Evolutionary conservation across 2,113 vertebrate genomes (phyloP).

Genomic region (Vicugna pacos): DNA sequence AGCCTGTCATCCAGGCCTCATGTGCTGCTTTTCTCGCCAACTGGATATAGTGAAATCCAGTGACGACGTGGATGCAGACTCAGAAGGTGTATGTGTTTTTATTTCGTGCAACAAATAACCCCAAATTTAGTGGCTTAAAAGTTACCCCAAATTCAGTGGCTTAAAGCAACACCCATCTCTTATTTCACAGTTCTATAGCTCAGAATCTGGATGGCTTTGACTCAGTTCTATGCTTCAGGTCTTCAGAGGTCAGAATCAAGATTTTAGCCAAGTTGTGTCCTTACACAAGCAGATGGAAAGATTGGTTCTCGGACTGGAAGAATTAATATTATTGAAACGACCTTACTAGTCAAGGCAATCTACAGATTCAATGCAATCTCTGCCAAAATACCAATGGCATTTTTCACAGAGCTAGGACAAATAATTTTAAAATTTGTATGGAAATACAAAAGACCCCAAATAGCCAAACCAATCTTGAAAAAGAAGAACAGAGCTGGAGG

Average conservation of each 20-base stretch:
- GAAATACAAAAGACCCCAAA: not conserved
- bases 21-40: not conserved
- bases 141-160: not conserved
- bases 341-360: too few relatives aligned
- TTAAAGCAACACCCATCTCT: not conserved
- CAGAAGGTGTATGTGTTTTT: not conserved
- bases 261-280: not conserved
- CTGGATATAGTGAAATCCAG: not conserved
- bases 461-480: not conserved
- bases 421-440: not conserved
- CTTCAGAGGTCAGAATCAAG: not conserved
- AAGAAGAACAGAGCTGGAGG: not conserved
- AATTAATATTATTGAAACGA: not conserved
- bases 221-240: not conserved
- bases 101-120: not conserved
- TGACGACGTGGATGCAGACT: not conserved
- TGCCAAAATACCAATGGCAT: too few relatives aligned
- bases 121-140: not conserved
- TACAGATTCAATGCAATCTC: too few relatives aligned
- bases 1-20: not conserved
- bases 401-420: not conserved
- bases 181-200: not conserved
- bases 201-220: not conserved
- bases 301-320: too few relatives aligned
- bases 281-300: too few relatives aligned